Evolutionary conservation across 2,113 vertebrate genomes (phyloP), one percentile per base, ranked within the genome.

Genomic region (Nesoenas mayeri): DNA sequence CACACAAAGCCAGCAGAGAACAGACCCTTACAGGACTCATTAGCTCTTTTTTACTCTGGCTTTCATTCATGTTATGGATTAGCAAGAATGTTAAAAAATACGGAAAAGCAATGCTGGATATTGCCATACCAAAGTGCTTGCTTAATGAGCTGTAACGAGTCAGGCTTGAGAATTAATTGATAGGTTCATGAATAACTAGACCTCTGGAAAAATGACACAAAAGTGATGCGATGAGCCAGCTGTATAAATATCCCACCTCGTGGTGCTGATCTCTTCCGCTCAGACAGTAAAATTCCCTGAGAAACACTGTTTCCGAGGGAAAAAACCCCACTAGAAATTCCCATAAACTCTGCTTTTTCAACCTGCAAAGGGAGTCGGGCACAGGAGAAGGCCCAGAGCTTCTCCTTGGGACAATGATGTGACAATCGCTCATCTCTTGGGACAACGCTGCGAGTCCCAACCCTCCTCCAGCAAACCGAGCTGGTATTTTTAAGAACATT

Each of bases 171-270:
- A 78, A 83, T 5, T 60, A 57, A 42, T 42, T 50, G 60, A 82
- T 74, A 50, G 60, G 21, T 80, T 85, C 10, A 5, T 5, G 3
- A 73, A 29, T 40, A 77, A 85, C 54, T 25, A 60, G 75, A 75
- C 18, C 61, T 77, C 88, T 85, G 82, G 71, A 85, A 91, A 93
- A 87, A 34, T 74, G 44, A 24, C 26, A 48, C n/a, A 38, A n/a
- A 65, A 73, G 60, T 75, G 79, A 71, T 21, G 40, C 47, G 84
- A 81, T 26, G 87, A 56, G 69, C 62, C 95, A 96, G 87, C 92
- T 95, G 95, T 13, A 32, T 16, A 93, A 95, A 87, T 34, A 93
- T 34, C 80, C 82, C 29, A 6, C 80, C 28, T 50, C n/a, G 3
- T 36, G 79, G 19, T 42, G 79, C 57, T 66, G 77, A 88, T 64